Conservation (phyloP, 2,888 invertebrate species). For the Caradrina clavipalpis region DNA sequence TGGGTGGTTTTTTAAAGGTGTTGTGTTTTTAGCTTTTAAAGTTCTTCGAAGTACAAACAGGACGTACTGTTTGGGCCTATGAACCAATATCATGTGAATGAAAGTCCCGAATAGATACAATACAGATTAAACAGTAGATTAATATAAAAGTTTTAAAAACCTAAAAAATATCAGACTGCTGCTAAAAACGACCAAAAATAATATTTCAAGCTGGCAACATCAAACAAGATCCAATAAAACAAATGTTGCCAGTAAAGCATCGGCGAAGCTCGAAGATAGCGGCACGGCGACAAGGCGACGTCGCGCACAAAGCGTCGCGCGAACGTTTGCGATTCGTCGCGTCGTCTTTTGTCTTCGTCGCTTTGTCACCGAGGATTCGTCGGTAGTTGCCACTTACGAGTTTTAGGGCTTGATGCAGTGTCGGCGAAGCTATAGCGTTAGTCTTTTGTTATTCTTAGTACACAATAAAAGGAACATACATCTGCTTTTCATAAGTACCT, state of each 20-base stretch:
- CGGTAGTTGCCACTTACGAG: slow-evolving; percentile 57
- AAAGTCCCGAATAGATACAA: not conserved
- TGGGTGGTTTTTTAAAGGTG: slow-evolving; percentile 19
- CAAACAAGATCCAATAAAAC: slow-evolving; percentile 39
- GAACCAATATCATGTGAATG: not conserved
- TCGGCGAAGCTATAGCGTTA: not conserved
- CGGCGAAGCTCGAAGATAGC: slow-evolving; percentile 34
- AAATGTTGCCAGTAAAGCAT: slow-evolving; percentile 35
- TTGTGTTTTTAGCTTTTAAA: not conserved
- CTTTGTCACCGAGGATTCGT: slow-evolving; percentile 65
- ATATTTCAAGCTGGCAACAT: slow-evolving; percentile 1
- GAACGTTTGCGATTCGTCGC: slow-evolving; percentile 55
- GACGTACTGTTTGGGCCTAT: no score
- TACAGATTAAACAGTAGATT: not conserved
- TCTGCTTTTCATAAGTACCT: not conserved
- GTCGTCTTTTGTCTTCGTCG: slow-evolving; percentile 66
- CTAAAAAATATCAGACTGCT: not conserved
- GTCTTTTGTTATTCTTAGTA: not conserved
- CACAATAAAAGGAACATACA: not conserved
- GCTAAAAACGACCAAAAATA: not conserved
- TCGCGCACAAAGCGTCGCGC: slow-evolving; percentile 44
- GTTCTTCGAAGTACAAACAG: not conserved
- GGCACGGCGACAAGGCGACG: slow-evolving; percentile 43
- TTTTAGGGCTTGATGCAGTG: slow-evolving; percentile 8
- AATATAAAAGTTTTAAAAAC: not conserved